A percentile compares a stretch with the other conserved stretches of the same genome.
Conservation (phyloP, 1,140 invertebrate genomes). For the Dermatophagoides farinae region DNA sequence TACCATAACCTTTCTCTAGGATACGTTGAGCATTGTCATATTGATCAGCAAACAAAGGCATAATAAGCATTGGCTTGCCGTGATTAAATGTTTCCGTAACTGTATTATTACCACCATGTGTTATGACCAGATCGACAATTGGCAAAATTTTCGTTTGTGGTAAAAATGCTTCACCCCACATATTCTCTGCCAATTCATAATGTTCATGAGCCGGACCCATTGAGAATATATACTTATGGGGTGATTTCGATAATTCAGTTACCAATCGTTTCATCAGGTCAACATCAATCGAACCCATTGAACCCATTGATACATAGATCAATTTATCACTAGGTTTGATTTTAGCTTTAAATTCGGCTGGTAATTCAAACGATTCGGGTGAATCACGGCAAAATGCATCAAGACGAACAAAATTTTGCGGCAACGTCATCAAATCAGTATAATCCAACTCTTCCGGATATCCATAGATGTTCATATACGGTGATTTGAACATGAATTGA, state of each 20-base stretch:
- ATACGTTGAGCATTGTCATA: conserved; percentile 12
- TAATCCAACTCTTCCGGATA: conserved; percentile 12
- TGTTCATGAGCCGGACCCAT: conserved; percentile 9
- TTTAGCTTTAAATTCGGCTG: neutral
- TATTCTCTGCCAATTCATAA: conserved; percentile 16
- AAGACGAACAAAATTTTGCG: neutral
- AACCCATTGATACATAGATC: conserved; percentile 14
- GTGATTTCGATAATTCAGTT: neutral
- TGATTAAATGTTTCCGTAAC: conserved; percentile 3
- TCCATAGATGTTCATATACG: conserved; percentile 4
- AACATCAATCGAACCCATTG: conserved; percentile 18
- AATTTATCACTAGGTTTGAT: neutral
- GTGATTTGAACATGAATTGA: neutral
- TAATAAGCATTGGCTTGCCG: conserved; percentile 12
- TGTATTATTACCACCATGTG: conserved; percentile 12
- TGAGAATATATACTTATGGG: conserved; percentile 11
- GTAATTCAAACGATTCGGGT: neutral
- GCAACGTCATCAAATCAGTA: neutral
- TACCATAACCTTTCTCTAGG: conserved; percentile 4
- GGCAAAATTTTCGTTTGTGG: neutral
- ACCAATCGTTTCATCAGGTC: conserved; percentile 5
- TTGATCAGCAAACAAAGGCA: conserved; percentile 12
- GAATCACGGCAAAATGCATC: neutral
- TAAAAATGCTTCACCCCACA: conserved; percentile 3
- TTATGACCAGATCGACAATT: neutral